Conservation (phyloP, 1,140 invertebrate genomes). For the Galleria mellonella region DNA sequence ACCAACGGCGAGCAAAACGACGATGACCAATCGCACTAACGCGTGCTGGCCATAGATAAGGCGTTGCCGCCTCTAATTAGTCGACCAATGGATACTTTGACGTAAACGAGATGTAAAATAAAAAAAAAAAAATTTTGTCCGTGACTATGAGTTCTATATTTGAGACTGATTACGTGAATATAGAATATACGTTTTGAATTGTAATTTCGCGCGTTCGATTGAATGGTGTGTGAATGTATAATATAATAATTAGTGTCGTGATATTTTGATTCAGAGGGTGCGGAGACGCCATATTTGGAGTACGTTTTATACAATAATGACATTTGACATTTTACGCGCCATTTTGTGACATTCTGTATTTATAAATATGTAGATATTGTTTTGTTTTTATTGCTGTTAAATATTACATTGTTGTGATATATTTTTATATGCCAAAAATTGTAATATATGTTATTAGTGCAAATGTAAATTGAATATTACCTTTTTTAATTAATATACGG, state of each 20-base stretch:
- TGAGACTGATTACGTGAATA: conserved; percentile 43
- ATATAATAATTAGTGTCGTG: no score
- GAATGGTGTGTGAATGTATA: conserved; percentile 4
- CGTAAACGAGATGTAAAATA: neutral
- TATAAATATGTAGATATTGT: no score
- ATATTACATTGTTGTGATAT: no score
- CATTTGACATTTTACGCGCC: no score
- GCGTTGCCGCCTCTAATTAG: conserved; percentile 6
- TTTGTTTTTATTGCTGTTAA: no score
- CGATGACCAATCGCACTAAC: conserved; percentile 8
- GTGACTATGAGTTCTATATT: conserved; percentile 22
- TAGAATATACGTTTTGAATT: conserved; percentile 29
- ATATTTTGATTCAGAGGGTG: conserved; percentile 11
- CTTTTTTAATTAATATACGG: no score
- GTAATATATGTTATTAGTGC: no score
- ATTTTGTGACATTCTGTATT: no score
- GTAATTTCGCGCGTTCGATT: conserved; percentile 19
- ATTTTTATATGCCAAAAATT: no score
- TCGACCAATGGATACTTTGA: conserved; percentile 11
- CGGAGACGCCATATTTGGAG: conserved; percentile 8
- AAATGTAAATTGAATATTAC: no score
- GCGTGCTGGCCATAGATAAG: conserved; percentile 13
- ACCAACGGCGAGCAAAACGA: conserved; percentile 32
- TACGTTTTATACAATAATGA: no score
- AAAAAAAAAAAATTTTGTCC: conserved; percentile 7